Evolutionary conservation across 2,888 invertebrate genomes (phyloP), one percentile per base, ranked within the genome.

Genomic region (Agonopterix subpropinquella): DNA sequence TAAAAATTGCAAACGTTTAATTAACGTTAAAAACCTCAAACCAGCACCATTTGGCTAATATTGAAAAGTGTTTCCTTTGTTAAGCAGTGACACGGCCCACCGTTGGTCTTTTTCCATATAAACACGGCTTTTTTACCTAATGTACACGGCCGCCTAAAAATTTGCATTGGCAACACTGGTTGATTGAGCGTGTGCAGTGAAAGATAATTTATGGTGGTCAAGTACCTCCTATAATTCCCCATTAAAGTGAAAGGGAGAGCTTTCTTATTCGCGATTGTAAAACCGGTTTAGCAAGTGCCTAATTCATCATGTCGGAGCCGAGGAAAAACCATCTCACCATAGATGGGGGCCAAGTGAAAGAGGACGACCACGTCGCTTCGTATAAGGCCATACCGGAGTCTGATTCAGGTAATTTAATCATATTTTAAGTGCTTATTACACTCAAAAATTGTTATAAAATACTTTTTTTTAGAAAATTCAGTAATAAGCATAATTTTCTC

Each of bases 351-450:
- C 83, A 82, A 62, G 76, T 83, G 78, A 89, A 86, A 62, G 85
- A 86, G 55, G 89, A 86, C 59, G 90, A 90, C 51, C 80, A 81
- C 63, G 77, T 80, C 55, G 71, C 79, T 43, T 73, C 89, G 39
- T 92, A 91, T 70, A 92, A 90, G 70, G 82, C 88, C 43, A 86
- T 91, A 60, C 89, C 90, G 53, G 91, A 92, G 62, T 70, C 85
- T 58, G 91, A 90, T 71, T 78, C 88, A 80, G 91, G 91, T 89
- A 79, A 75, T 56, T 58, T 13, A 39, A 39, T 39, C 9, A 10
- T 4, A 28, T 28, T 9, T 39, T 1, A 39, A 10, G n/a, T 39
- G 39, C n/a, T 39, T 39, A 37, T 39, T 39, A 28, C 5, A 28
- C 28, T 28, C 28, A 28, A 28, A 28, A 28, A 28, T 28, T 5